Percentiles rank a stretch among this genome's conserved stretches.
These are phyloP conservation scores for Masticophis lateralis DNA, from an alignment of 2,797 vertebrate genomes.

Conservation along the genomic window DNA sequence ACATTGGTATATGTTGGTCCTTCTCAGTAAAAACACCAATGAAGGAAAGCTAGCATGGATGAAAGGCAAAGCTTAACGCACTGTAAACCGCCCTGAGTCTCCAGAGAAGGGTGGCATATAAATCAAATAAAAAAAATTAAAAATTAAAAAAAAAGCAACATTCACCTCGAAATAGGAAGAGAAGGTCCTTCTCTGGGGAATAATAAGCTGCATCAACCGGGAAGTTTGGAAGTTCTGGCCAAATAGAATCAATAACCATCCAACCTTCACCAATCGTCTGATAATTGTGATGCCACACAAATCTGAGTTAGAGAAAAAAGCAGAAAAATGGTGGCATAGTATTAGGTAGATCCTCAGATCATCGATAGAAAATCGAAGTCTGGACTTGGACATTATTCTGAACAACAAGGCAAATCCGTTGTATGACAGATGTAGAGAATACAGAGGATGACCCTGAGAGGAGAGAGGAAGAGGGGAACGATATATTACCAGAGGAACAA, in stretches of 20 bases:
- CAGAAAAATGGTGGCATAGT: neutral
- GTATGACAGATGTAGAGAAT: neutral
- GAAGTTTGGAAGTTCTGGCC: constrained; percentile 70
- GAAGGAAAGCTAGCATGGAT: neutral
- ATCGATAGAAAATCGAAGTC: neutral
- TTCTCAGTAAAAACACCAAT: neutral
- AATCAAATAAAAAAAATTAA: too few species aligned
- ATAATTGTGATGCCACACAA: constrained; percentile 77
- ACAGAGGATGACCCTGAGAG: neutral
- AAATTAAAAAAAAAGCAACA: too few species aligned
- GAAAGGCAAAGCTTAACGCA: too few species aligned
- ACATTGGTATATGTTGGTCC: neutral
- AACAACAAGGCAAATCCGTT: neutral
- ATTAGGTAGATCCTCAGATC: neutral
- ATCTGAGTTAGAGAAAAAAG: constrained; percentile 59
- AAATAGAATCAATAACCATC: constrained; percentile 70
- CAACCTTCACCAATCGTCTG: constrained; percentile 70
- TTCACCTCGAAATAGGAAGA: constrained; percentile 28
- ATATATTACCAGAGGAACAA: neutral
- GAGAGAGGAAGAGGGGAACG: neutral
- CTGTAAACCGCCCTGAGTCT: too few species aligned
- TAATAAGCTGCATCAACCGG: constrained; percentile 77
- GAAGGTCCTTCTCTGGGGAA: constrained; percentile 65
- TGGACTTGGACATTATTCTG: neutral
- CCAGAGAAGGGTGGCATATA: too few species aligned